Evolutionary conservation across 2,113 vertebrate species (phyloP), one percentile per base, ranked within the genome.

Genomic region (Crotalus helleri): DNA sequence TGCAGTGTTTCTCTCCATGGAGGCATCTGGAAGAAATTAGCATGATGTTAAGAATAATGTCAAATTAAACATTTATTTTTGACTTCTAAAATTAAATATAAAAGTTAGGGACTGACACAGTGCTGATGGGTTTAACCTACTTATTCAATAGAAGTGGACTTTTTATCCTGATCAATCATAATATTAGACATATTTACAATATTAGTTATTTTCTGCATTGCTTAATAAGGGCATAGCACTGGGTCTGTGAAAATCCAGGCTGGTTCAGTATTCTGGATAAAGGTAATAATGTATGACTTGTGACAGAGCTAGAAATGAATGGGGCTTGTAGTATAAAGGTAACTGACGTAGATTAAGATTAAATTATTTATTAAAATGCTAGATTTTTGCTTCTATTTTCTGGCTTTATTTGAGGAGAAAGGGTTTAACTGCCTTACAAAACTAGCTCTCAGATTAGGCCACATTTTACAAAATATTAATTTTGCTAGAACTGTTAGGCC

Each of bases 21-120:
- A 61, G 93, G 93, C 54, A 95, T 96, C 97, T 98, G 97, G 97
- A 97, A 96, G 93, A 95, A 95, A 97, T 98, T 96, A 98, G 96
- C 95, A 94, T 97, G 95, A 97, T 97, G 97, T 98, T 97, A 96
- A 95, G 95, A 97, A 97, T 97, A 97, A 97, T 95, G 95, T 96
- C 97, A 97, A 98, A 97, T 97, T 97, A 97, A 97, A 97, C 96
- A 96, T 97, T 97, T 97, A 93, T 96, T 96, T 97, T 96, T 96
- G 96, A 96, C 96, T 97, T 97, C 96, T 96, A 97, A 97, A 97
- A 96, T 95, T 95, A 96, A 97, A 96, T 96, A 96, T 94, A 97
- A 96, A 95, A 97, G 92, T 96, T 96, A 91, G 95, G 96, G 92
- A 94, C 93, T 95, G 95, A 91, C 93, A 94, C 94, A 95, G 94